These are phyloP conservation scores for Eilema griseolum DNA, from an alignment of 2,888 invertebrate genomes.

Conservation along the genomic window DNA sequence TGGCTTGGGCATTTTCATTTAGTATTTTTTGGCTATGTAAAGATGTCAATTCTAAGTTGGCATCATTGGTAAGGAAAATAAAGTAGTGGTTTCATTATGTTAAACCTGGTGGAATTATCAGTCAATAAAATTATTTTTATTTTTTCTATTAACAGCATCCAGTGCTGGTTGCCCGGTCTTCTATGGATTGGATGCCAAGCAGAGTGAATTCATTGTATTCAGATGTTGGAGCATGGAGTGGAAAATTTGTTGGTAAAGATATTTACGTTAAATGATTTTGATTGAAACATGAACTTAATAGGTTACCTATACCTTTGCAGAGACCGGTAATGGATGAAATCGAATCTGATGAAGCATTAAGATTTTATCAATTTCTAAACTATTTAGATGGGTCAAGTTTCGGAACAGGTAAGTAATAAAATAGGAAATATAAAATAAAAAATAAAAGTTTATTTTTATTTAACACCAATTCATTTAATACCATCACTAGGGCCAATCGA, in stretches of 20 bases:
- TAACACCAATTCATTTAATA: background rate
- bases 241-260: slow-evolving; percentile 75
- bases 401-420: slow-evolving; percentile 72
- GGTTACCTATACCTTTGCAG: slow-evolving; percentile 53
- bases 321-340: slow-evolving; percentile 84
- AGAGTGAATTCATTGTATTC: slow-evolving; percentile 82
- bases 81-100: background rate
- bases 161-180: slow-evolving; percentile 77
- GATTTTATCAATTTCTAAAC: slow-evolving; percentile 82
- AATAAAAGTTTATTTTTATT: background rate
- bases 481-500: slow-evolving; percentile 77
- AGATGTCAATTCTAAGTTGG: slow-evolving; percentile 28
- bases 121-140: background rate
- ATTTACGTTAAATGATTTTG: background rate
- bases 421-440: too few species aligned
- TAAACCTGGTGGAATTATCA: background rate
- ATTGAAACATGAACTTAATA: background rate
- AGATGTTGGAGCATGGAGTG: slow-evolving; percentile 84
- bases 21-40: slow-evolving; percentile 13
- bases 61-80: slow-evolving; percentile 42
- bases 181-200: slow-evolving; percentile 83
- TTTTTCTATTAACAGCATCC: slow-evolving; percentile 70
- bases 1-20: background rate
- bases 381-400: slow-evolving; percentile 83
- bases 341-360: slow-evolving; percentile 81